Evolutionary conservation across 2,888 invertebrate species (phyloP).

Genomic region (Callosobruchus maculatus): DNA sequence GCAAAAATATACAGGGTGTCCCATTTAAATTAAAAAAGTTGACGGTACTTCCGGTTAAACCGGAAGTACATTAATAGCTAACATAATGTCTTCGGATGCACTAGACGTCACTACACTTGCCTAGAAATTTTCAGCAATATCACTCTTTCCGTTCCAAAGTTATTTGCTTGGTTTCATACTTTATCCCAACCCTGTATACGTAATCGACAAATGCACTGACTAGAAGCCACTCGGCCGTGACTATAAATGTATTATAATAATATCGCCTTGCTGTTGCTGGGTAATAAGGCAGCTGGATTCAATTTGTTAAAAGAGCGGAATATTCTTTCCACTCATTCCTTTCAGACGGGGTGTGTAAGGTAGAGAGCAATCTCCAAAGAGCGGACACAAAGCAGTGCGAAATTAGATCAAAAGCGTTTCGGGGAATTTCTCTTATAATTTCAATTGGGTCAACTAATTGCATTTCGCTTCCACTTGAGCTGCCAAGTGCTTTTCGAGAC

Average conservation of each 20-base stretch:
- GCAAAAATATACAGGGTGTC: too few relatives aligned
- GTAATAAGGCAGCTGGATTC: not conserved
- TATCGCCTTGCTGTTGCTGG: not conserved
- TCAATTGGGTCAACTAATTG: not conserved
- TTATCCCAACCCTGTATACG: too few relatives aligned
- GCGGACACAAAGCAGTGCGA: not conserved
- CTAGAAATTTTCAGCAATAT: too few relatives aligned
- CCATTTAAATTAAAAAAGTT: too few relatives aligned
- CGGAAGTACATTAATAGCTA: too few relatives aligned
- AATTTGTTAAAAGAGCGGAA: not conserved
- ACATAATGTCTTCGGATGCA: too few relatives aligned
- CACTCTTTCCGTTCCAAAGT: too few relatives aligned
- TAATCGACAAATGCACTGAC: too few relatives aligned
- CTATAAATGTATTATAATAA: not conserved
- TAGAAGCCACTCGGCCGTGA: not conserved
- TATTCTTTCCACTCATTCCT: not conserved
- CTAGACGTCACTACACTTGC: too few relatives aligned
- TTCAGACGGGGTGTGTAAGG: not conserved
- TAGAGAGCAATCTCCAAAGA: not conserved
- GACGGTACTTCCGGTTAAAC: too few relatives aligned
- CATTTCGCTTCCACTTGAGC: not conserved
- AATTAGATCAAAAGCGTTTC: not conserved
- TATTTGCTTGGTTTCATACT: too few relatives aligned
- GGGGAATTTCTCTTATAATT: not conserved
- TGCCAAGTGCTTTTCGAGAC: not conserved